Evolutionary conservation across 2,113 vertebrate species (phyloP).

Genomic region (Gobius niger): DNA sequence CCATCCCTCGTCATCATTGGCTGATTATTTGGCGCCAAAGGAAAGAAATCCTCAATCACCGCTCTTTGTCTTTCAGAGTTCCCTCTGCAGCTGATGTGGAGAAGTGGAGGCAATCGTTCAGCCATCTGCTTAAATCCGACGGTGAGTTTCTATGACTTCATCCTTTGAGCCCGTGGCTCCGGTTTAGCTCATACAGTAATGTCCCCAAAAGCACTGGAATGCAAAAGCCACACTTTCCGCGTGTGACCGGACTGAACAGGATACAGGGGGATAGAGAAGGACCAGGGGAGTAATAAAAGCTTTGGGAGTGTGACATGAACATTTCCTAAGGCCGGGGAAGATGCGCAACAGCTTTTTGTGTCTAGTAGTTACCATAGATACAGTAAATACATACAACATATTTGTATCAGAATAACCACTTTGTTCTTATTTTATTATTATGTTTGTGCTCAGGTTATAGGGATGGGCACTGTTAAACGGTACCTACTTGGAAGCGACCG

Average conservation of each 20-base stretch:
- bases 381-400: not conserved
- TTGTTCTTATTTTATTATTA: too few relatives aligned
- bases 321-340: slow-evolving; percentile 1
- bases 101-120: slow-evolving; percentile 90
- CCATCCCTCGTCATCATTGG: too few relatives aligned
- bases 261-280: not conserved
- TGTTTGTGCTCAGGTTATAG: too few relatives aligned
- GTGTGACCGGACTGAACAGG: not conserved
- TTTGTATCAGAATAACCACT: not conserved
- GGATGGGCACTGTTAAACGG: too few relatives aligned
- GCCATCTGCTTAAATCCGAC: slow-evolving; percentile 83
- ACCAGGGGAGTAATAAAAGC: slow-evolving; percentile 28
- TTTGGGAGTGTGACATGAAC: not conserved
- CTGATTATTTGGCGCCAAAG: too few relatives aligned
- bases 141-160: slow-evolving; percentile 75
- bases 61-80: slow-evolving; percentile 63
- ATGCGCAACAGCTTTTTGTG: slow-evolving; percentile 3
- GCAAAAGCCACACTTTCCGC: not conserved
- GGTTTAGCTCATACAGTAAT: not conserved
- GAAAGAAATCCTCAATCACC: too few relatives aligned
- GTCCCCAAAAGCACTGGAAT: not conserved
- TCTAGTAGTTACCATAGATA: not conserved
- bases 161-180: not conserved
- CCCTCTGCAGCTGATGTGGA: slow-evolving; percentile 80
- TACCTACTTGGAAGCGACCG: too few relatives aligned